Base-by-base conservation (phyloP, 2,113 vertebrate genomes). In the Amazona vittata region DNA sequence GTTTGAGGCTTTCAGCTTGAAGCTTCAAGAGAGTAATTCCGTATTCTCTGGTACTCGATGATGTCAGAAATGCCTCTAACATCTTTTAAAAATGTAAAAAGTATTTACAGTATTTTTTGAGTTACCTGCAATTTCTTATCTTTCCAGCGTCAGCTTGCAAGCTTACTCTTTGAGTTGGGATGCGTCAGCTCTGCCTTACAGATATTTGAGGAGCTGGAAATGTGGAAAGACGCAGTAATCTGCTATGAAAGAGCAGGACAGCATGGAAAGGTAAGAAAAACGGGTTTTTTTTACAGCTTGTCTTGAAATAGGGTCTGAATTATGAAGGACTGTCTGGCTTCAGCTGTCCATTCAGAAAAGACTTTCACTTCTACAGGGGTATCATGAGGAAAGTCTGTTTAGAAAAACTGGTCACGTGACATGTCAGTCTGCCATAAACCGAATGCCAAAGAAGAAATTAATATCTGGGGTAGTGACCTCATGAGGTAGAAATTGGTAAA, bases 171-270 rank as follows among this genome's bases (percentile, higher is more conserved):
- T 63, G 99, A 99, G 79, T 97, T 99, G 46, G 99, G 99, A 85
- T 99, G 99, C 86, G 98, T 97, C 64, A 99, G 97, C 96, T 99
- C 99, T 59, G 99, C 99, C 87, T 98, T 99, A 52, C 98, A 99
- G 83, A 97, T 99, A 75, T 99, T 98, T 84, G 99, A 99, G 94
- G 98, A 98, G 88, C 98, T 99, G 74, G 98, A 99, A 96, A 99
- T 99, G 96, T 99, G 99, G 99, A 99, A 99, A 97, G 99, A 99
- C 52, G 98, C 97, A 7, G 98, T 99, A n/a, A 98, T 99, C 97
- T 99, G 99, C 95, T 98, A 99, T 15, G 99, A 99, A 97, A 98
- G 98, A 97, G 96, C 98, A 46, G 99, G 99, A 67, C 99, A 99
- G 69, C 99, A 99, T 47, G 99, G 99, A 70, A 99, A 99, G 99